Base-by-base conservation (phyloP, 2,113 vertebrate genomes). In the Ophiodon elongatus region DNA sequence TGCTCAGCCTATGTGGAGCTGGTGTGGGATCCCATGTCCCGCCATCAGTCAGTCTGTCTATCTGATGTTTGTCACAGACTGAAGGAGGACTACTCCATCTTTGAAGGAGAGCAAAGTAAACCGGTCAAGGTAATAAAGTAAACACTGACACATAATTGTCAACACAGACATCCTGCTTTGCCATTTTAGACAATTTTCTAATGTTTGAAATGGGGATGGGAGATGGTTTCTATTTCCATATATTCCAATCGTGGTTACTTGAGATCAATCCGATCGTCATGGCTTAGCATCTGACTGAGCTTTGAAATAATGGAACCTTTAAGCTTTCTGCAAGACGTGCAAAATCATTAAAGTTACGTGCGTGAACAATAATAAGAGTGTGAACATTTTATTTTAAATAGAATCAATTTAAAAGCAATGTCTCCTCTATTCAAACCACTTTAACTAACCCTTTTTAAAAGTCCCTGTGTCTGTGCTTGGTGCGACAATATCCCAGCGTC, bases 1-100 rank as follows among this genome's bases (percentile, higher is more conserved):
- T 72, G 3, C 45, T 35, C 73, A 99, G 98, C 85, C 21, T 97
- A 96, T 81, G 93, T 96, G 59, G 95, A 97, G 75, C 93, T 93
- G 73, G 88, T 97, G 37, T 99, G 98, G 98, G 97, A 99, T 93
- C 97, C 97, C 41, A 80, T 97, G 90, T 99, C 97, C 11, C 74
- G 93, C 19, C 94, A 90, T 62, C 97, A 98, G 91, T 96, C 97
- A 2, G 76, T 75, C 75, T 96, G 94, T 79, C 95, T 99, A 23
- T 83, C 96, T 23, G 85, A 81, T 0, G 91, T 97, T 69, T 99
- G 96, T 89, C 95, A 47, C 85, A 92, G 88, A 25, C 84, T 97
- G 73, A 92, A 95, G 75, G 95, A 95, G 33, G 97, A 97, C 81
- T 95, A 94, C 83, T 85, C 88, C 52, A 82, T 94, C 79, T 95